Evolutionary conservation across 2,797 vertebrate genomes (phyloP), one percentile per base, ranked within the genome.

Genomic region (Danio kyathit): DNA sequence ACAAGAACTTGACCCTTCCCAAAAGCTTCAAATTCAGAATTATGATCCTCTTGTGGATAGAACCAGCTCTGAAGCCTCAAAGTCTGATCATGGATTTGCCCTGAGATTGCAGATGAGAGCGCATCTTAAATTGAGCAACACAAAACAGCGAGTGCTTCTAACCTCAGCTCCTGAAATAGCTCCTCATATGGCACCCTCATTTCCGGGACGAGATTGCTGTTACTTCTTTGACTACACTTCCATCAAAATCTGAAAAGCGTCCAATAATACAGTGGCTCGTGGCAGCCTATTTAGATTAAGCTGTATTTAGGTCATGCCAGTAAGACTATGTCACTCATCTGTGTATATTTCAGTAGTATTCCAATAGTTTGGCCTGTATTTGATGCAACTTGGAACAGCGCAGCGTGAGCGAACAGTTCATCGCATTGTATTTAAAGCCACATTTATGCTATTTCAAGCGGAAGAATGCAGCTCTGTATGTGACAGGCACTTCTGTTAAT

Each of bases 21-120:
- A 41, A n/a, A n/a, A 7, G 56, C 49, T 51, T 1, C 13, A 46
- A 16, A 17, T 17, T 59, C 11, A 57, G 59, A 21, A 17, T 40
- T 72, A 17, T 43, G 59, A 12, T 56, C 52, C 13, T 65, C 8
- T 49, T 16, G 17, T 54, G 46, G 9, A 46, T 44, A 72, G 29
- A 72, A 43, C 41, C 11, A 19, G 16, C 56, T 71, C 16, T 69
- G 57, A 61, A 75, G 19, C 76, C 21, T 71, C n/a, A n/a, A 63
- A 57, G 40, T 57, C 19, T 54, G 44, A 56, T 76, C 8, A 40
- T 29, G 57, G 40, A 69, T 75, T 81, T 69, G 44, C 29, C 54
- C 8, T 17, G 54, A 70, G 44, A 76, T 63, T 81, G 54, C 11
- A 70, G 13, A 65, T 60, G 21, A 66, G 44, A 70, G 10, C 10